A percentile compares a stretch with the other conserved stretches of the same genome.
phyloP scores from a whole-genome alignment of 2,888 invertebrate genomes.

The Rugalucina vietnamica region DNA sequence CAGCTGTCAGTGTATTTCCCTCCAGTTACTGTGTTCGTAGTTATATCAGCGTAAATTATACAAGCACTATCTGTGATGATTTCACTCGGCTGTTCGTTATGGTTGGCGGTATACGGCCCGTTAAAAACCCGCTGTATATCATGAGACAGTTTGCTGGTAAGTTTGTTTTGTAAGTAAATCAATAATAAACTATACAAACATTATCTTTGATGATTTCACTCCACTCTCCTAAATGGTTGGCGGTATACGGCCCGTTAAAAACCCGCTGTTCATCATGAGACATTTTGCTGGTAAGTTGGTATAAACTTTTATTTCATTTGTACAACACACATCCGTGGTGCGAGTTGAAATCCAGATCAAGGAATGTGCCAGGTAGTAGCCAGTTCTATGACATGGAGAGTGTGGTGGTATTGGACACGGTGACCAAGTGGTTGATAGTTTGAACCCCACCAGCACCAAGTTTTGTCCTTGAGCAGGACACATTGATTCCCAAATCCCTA shows the following conservation, averaged over 20 bases:
- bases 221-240: constrained; percentile 72
- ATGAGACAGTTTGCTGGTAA: constrained; percentile 77
- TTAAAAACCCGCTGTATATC: constrained; percentile 80
- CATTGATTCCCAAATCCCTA: no score
- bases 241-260: constrained; percentile 81
- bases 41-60: constrained; percentile 28
- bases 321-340: no score
- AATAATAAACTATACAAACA: constrained; percentile 9
- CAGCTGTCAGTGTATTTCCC: constrained; percentile 37
- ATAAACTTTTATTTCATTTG: no score
- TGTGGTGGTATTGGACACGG: no score
- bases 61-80: not conserved
- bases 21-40: constrained; percentile 22
- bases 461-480: no score
- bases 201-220: not conserved
- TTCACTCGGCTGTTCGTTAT: constrained; percentile 62
- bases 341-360: no score
- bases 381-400: no score
- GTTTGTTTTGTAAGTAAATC: no score
- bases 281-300: constrained; percentile 74
- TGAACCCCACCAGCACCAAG: no score
- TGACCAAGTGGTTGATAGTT: no score
- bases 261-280: constrained; percentile 76
- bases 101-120: constrained; percentile 79
- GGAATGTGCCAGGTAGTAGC: no score